A percentile compares a stretch with the other conserved stretches of the same genome.
Conservation (phyloP, 2,888 invertebrate species). For the Caenorhabditis wallacei region DNA sequence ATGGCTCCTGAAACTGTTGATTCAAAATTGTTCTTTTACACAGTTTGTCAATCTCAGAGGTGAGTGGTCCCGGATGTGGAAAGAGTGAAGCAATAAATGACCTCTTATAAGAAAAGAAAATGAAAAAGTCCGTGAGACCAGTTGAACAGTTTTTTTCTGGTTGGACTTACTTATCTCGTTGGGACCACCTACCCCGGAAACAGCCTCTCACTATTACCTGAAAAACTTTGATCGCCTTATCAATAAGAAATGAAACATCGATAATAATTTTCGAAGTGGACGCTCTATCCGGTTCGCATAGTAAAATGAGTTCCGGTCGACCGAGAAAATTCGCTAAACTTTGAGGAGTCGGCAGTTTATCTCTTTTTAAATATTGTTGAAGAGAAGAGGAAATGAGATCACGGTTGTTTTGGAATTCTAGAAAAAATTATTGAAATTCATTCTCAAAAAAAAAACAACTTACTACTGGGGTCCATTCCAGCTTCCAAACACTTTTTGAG, state of each 20-base stretch:
- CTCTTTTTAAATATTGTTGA: not conserved
- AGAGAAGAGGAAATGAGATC: not conserved
- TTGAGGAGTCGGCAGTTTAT: not conserved
- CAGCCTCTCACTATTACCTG: constrained; percentile 2
- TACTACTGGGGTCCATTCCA: constrained; percentile 42
- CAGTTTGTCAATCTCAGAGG: too few relatives aligned
- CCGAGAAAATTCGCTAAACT: constrained; percentile 22
- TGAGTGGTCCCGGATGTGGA: too few relatives aligned
- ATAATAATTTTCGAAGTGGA: not conserved
- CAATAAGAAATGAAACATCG: constrained; percentile 3
- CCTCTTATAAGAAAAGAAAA: too few relatives aligned
- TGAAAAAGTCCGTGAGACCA: too few relatives aligned
- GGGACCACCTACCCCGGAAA: too few relatives aligned
- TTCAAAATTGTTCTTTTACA: too few relatives aligned
- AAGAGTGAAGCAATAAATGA: too few relatives aligned
- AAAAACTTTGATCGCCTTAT: not conserved
- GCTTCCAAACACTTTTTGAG: constrained; percentile 7
- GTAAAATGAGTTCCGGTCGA: constrained; percentile 12
- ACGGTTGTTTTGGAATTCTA: constrained; percentile 27
- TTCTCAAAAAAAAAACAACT: constrained; percentile 8
- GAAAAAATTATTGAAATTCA: not conserved
- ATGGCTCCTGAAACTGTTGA: not conserved
- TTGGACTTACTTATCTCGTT: too few relatives aligned
- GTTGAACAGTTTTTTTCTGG: too few relatives aligned
- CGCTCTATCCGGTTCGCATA: not conserved